These are phyloP conservation scores for Coracias cyanogaster DNA, from an alignment of 2,797 vertebrate species.

Conservation along the genomic window DNA sequence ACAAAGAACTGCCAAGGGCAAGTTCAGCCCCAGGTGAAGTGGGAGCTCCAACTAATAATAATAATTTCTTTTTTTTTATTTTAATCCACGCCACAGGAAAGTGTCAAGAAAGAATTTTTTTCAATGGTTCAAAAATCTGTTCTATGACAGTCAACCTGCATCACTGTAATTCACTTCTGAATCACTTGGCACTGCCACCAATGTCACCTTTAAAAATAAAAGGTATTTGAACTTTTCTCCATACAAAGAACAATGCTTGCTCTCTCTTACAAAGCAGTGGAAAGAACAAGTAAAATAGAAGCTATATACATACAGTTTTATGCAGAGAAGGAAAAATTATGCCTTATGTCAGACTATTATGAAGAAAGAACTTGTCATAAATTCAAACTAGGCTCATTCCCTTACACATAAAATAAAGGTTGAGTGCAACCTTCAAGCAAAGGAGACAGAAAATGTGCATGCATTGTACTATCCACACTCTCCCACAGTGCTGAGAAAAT, in stretches of 20 bases:
- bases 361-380: constrained; percentile 74
- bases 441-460: constrained; percentile 65
- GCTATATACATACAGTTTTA: constrained; percentile 44
- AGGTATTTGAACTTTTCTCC: constrained; percentile 19
- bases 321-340: constrained; percentile 70
- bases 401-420: constrained; percentile 71
- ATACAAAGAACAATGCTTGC: neutral
- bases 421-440: constrained; percentile 57
- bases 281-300: constrained; percentile 61
- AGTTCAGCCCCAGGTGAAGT: neutral
- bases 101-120: neutral
- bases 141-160: neutral
- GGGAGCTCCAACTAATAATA: neutral
- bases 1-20: neutral
- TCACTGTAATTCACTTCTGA: neutral
- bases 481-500: constrained; percentile 67
- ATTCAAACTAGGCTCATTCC: constrained; percentile 69
- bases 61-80: neutral
- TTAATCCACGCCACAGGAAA: neutral
- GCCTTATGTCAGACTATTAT: constrained; percentile 64
- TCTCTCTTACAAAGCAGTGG: constrained; percentile 25
- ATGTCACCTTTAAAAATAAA: constrained; percentile 25
- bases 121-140: neutral
- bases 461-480: constrained; percentile 74
- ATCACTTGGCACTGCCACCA: neutral